Evolutionary conservation across 2,888 invertebrate genomes (phyloP), one percentile per base, ranked within the genome.

Genomic region (Rhingia campestris): DNA sequence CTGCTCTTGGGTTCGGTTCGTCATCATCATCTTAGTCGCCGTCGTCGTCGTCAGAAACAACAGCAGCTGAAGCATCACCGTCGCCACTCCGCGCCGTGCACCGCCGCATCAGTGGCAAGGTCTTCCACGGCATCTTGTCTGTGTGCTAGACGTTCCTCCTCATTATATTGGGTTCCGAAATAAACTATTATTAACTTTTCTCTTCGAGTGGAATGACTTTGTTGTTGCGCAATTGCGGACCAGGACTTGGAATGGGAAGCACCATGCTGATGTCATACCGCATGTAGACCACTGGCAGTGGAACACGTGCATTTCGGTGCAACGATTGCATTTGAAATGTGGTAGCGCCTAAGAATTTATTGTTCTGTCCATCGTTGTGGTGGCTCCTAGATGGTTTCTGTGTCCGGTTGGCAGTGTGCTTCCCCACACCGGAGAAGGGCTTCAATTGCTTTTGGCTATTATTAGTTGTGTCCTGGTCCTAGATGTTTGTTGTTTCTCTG

Each of bases 321-420:
- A 43, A 37, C 56, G 63, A 80, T 58, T 74, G 76, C 61, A 74
- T 67, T 77, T 86, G 86, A 75, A 88, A 89, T 86, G 86, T 81
- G 85, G 86, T 86, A 86, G 86, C 86, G 86, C 81, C 86, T 85
- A 79, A 86, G 85, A 86, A 86, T 86, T 86, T 86, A 86, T 86
- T 86, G 86, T 86, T 77, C 81, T 84, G 86, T 86, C 81, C 86
- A 77, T 81, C 77, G 74, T 43, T 51, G 75, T 72, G 53, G 66
- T 53, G 59, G 64, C 66, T 63, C 69, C 64, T 73, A 56, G 66
- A 61, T 10, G 35, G 56, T 53, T 51, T 41, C 9, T 73, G 41
- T 45, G 47, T 33, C 54, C 22, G 47, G 14, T 47, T 47, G 49
- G 35, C 22, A 10, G 30, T 53, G 37, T 10, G 14, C 32, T 43